phyloP scores from a whole-genome alignment of 1,140 invertebrate genomes.

The Scaptomyza montana region DNA sequence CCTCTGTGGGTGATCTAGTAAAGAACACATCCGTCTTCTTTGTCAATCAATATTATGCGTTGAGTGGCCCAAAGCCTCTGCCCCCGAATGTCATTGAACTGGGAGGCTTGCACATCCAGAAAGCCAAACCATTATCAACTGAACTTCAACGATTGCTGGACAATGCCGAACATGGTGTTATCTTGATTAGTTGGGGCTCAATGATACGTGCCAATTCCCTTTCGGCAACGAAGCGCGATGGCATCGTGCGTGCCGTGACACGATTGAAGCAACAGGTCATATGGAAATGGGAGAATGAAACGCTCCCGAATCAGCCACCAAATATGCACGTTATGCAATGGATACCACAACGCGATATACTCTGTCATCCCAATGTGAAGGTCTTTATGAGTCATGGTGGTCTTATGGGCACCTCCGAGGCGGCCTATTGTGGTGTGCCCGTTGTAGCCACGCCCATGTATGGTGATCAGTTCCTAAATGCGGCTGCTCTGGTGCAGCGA shows the following conservation, averaged over 20 bases:
- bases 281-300: constrained; percentile 90
- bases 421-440: constrained; percentile 89
- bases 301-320: constrained; percentile 85
- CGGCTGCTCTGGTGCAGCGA: constrained; percentile 85
- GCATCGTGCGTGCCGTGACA: constrained; percentile 86
- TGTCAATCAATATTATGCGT: constrained; percentile 87
- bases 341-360: constrained; percentile 89
- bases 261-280: constrained; percentile 87
- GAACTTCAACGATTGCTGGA: constrained; percentile 88
- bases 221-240: constrained; percentile 85
- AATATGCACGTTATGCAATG: constrained; percentile 88
- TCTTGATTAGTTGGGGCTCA: constrained; percentile 90
- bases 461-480: constrained; percentile 88
- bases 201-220: constrained; percentile 87
- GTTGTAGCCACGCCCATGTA: constrained; percentile 89
- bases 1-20: constrained; percentile 86
- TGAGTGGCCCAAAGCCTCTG: constrained; percentile 86
- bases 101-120: constrained; percentile 87
- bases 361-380: constrained; percentile 89
- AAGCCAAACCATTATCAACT: constrained; percentile 85
- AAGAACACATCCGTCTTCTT: constrained; percentile 87
- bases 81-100: constrained; percentile 88
- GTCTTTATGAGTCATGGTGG: constrained; percentile 91
- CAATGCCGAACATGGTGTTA: constrained; percentile 87
- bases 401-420: constrained; percentile 89